phyloP scores from a whole-genome alignment of 2,113 vertebrate genomes.

The Cacatua alba region DNA sequence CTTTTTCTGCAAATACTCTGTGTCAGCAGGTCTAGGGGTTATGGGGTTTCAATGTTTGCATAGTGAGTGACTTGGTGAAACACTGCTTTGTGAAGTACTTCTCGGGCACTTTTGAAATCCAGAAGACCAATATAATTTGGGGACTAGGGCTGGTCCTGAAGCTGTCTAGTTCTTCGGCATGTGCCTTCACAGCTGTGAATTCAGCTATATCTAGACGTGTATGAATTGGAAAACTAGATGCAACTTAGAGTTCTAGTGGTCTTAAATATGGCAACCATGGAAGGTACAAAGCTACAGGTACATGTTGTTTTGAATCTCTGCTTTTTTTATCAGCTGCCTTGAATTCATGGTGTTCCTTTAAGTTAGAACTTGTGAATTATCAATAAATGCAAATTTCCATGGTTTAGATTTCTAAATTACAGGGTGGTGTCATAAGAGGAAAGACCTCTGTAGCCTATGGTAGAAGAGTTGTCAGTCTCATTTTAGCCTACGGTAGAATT shows the following conservation, averaged over 20 bases:
- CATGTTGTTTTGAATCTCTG: background rate
- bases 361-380: background rate
- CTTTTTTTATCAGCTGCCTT: background rate
- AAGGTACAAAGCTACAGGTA: background rate
- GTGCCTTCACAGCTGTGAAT: background rate
- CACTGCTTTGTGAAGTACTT: background rate
- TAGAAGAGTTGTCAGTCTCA: background rate
- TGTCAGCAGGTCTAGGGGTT: background rate
- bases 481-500: background rate
- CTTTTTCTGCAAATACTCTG: background rate
- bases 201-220: background rate
- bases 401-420: background rate
- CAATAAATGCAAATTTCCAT: background rate
- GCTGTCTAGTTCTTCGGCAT: background rate
- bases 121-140: background rate
- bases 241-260: background rate
- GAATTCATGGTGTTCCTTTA: background rate
- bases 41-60: background rate
- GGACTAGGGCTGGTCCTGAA: background rate
- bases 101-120: background rate
- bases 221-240: background rate
- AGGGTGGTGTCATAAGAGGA: background rate
- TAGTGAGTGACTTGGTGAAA: background rate
- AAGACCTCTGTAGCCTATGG: background rate
- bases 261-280: background rate